These are phyloP conservation scores for Macroglossus sobrinus DNA, from an alignment of 2,113 vertebrate species.

Conservation along the genomic window DNA sequence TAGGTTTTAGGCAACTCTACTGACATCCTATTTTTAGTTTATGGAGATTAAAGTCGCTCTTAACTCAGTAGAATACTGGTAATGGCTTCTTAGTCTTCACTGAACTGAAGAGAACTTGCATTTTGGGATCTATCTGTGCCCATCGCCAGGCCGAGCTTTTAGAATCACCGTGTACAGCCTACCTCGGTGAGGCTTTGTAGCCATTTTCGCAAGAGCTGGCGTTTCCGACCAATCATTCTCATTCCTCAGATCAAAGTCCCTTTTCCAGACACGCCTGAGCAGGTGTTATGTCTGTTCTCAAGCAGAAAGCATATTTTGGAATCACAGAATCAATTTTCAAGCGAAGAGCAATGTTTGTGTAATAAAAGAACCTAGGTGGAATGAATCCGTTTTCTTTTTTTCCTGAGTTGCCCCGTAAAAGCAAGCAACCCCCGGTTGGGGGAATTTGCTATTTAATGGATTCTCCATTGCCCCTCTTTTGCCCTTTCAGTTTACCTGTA, in stretches of 20 bases:
- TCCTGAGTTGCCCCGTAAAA: neutral
- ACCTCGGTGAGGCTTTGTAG: neutral
- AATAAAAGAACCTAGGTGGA: neutral
- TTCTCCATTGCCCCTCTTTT: neutral
- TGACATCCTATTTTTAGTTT: neutral
- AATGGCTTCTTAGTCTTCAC: neutral
- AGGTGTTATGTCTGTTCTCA: neutral
- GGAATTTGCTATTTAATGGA: neutral
- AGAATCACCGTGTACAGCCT: neutral
- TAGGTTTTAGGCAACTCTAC: neutral
- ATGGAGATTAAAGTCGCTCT: neutral
- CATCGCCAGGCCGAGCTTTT: neutral
- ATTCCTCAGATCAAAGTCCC: conserved; percentile 17
- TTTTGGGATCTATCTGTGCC: neutral
- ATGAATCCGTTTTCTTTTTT: neutral
- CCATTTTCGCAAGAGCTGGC: neutral
- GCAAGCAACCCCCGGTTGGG: neutral
- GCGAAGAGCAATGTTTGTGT: neutral
- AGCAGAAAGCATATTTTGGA: neutral
- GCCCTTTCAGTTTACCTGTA: neutral
- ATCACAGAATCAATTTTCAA: neutral
- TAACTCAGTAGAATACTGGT: neutral
- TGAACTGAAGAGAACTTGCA: neutral
- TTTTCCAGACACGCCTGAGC: neutral
- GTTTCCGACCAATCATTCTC: neutral